These are phyloP conservation scores for Eupithecia centaureata DNA, from an alignment of 2,888 invertebrate genomes.

Conservation along the genomic window DNA sequence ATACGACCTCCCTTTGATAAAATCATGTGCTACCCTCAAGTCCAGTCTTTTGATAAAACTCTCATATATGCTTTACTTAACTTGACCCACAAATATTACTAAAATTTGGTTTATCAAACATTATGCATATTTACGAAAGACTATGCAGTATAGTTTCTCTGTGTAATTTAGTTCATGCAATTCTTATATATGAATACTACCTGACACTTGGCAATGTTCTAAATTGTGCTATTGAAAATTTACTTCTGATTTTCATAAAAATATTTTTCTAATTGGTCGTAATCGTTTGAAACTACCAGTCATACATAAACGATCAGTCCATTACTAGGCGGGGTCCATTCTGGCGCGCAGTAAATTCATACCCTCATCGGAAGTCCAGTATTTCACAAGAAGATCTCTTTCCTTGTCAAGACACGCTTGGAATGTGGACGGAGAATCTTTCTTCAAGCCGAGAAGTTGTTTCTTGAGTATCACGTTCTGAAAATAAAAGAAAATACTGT, in stretches of 20 bases:
- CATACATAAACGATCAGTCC: constrained; percentile 31
- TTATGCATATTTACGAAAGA: constrained; percentile 22
- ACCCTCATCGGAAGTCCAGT: constrained; percentile 90
- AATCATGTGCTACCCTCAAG: constrained; percentile 26
- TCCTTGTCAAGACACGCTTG: constrained; percentile 87
- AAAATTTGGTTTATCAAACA: constrained; percentile 19
- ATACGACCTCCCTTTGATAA: constrained; percentile 19
- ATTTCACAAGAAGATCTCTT: constrained; percentile 86
- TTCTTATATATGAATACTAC: background rate
- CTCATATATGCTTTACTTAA: constrained; percentile 11
- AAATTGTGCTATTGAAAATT: constrained; percentile 11
- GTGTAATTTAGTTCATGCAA: background rate
- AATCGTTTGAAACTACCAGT: constrained; percentile 29
- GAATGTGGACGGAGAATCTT: constrained; percentile 83
- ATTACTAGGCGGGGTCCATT: constrained; percentile 28
- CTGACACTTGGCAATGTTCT: constrained; percentile 3
- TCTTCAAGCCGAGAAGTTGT: constrained; percentile 70
- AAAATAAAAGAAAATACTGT: constrained; percentile 51
- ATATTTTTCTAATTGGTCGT: constrained; percentile 35
- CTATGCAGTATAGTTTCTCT: constrained; percentile 1
- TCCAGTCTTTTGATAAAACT: constrained; percentile 40
- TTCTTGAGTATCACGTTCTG: constrained; percentile 86
- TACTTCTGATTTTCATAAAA: constrained; percentile 26
- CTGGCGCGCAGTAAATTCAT: constrained; percentile 75
- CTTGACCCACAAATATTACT: constrained; percentile 6